Conservation (phyloP, 2,888 invertebrate species). For the Bombylius major region DNA sequence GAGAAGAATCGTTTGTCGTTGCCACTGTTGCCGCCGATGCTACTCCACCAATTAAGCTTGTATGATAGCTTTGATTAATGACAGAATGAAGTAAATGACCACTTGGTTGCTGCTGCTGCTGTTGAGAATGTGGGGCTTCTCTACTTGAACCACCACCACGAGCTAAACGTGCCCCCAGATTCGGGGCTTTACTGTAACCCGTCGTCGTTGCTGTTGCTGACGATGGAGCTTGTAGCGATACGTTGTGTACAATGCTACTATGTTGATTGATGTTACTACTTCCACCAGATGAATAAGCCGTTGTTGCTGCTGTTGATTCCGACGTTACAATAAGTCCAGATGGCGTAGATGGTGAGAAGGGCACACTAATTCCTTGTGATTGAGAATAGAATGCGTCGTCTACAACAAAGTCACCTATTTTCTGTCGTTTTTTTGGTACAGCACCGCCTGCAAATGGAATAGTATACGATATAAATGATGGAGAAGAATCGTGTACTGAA, state of each 20-base stretch:
- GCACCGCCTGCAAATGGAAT: conserved; percentile 11
- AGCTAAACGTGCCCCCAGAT: conserved; percentile 32
- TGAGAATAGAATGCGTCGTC: conserved; percentile 1
- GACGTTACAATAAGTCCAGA: conserved; percentile 4
- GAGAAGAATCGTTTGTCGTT: conserved; percentile 15
- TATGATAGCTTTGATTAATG: conserved; percentile 12
- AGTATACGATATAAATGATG: conserved; percentile 8
- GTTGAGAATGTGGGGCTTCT: conserved; percentile 13
- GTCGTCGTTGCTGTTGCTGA: conserved; percentile 28
- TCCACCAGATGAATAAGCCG: conserved; percentile 14
- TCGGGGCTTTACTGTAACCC: conserved; percentile 30
- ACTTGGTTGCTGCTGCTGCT: conserved; percentile 4
- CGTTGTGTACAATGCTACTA: conserved; percentile 12
- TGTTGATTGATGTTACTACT: conserved; percentile 11
- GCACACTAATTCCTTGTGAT: neutral
- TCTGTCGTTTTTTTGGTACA: conserved; percentile 17
- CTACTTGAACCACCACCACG: conserved; percentile 25
- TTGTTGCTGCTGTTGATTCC: neutral
- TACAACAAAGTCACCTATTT: conserved; percentile 10
- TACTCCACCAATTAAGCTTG: conserved; percentile 5
- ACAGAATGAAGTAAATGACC: conserved; percentile 10
- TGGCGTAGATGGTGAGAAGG: neutral
- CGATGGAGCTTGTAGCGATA: conserved; percentile 13
- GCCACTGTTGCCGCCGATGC: neutral
- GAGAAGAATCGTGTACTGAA: neutral